Evolutionary conservation across 2,113 vertebrate genomes (phyloP).

Genomic region (Aleadryas rufinucha): DNA sequence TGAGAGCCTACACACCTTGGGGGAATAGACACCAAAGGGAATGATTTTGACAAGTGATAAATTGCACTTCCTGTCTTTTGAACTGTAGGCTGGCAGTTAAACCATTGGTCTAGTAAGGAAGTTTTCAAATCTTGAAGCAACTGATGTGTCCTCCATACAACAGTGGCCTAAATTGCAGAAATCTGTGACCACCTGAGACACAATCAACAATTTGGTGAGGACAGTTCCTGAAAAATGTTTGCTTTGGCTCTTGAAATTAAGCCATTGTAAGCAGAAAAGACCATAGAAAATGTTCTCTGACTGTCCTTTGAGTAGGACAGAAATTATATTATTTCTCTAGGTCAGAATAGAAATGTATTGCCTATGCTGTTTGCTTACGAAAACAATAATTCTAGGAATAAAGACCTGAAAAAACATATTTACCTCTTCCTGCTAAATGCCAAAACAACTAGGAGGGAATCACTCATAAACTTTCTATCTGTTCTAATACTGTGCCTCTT

Average conservation of each 20-base stretch:
- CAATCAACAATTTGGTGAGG: background rate
- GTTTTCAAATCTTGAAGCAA: background rate
- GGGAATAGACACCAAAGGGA: background rate
- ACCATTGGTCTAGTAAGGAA: background rate
- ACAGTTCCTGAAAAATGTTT: background rate
- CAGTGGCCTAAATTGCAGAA: background rate
- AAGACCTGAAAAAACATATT: background rate
- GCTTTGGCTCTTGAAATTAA: background rate
- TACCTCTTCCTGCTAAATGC: background rate
- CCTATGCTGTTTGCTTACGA: background rate
- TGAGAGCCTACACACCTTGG: background rate
- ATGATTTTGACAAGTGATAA: slow-evolving; percentile 17
- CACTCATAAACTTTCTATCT: background rate
- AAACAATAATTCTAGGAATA: background rate
- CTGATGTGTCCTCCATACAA: background rate
- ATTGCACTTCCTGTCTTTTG: background rate
- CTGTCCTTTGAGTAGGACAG: background rate
- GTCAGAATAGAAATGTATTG: background rate
- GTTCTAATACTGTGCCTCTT: background rate
- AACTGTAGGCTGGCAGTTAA: background rate
- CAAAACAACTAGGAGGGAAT: background rate
- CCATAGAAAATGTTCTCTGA: background rate
- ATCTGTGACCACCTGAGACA: background rate
- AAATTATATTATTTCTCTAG: background rate
- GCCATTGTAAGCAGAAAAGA: background rate